These are phyloP conservation scores for Tetranychus urticae DNA, from an alignment of 1,140 invertebrate species.

Conservation along the genomic window DNA sequence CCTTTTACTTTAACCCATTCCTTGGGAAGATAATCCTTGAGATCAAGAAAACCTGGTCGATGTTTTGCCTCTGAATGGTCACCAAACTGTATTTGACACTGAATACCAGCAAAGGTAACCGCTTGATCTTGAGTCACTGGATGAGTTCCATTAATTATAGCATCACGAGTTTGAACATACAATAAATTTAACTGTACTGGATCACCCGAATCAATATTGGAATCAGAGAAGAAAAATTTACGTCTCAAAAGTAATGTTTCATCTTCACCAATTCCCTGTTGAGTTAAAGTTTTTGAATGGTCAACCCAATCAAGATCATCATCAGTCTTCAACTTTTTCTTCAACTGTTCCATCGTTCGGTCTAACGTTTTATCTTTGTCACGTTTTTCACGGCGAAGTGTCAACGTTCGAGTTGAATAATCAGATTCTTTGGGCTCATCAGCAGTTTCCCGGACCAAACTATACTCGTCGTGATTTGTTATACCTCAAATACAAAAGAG, in stretches of 20 bases:
- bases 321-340: slow-evolving; percentile 91
- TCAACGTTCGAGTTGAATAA: slow-evolving; percentile 50
- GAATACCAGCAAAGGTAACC: slow-evolving; percentile 89
- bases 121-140: slow-evolving; percentile 95
- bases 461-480: slow-evolving; percentile 98
- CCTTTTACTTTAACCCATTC: slow-evolving; percentile 86
- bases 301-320: slow-evolving; percentile 99
- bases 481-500: slow-evolving; percentile 32
- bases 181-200: slow-evolving; percentile 91
- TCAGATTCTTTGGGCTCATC: slow-evolving; percentile 45
- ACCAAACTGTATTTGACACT: slow-evolving; percentile 95
- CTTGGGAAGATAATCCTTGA: slow-evolving; percentile 87
- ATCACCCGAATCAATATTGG: slow-evolving; percentile 94
- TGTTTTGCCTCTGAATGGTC: slow-evolving; percentile 82
- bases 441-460: slow-evolving; percentile 54
- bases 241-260: slow-evolving; percentile 73
- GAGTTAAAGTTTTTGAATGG: slow-evolving; percentile 78
- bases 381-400: slow-evolving; percentile 48
- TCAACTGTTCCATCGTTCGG: slow-evolving; percentile 87
- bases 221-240: slow-evolving; percentile 97
- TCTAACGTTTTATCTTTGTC: slow-evolving; percentile 51
- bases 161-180: slow-evolving; percentile 84
- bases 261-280: slow-evolving; percentile 81
- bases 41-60: slow-evolving; percentile 62
- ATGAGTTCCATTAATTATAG: slow-evolving; percentile 92